Evolutionary conservation across 1,140 invertebrate genomes (phyloP).

Genomic region (Lysiphlebus fabarum): DNA sequence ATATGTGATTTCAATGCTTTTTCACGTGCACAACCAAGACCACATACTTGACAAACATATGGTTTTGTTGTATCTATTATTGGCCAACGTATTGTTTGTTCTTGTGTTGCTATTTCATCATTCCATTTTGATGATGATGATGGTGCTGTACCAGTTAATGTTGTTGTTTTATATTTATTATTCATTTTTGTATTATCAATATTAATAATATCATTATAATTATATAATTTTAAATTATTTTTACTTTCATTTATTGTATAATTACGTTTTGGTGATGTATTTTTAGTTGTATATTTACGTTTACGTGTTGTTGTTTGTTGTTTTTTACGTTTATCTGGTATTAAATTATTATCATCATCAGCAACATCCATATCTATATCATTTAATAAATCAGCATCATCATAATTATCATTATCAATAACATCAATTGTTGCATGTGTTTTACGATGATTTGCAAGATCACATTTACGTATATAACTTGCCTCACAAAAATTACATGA

Average conservation of each 20-base stretch:
- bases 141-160: constrained; percentile 48
- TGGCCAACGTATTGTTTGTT: constrained; percentile 55
- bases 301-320: constrained; percentile 48
- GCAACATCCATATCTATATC: constrained; percentile 49
- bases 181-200: too few relatives aligned
- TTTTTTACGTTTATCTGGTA: constrained; percentile 48
- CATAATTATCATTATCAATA: constrained; percentile 49
- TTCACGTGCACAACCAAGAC: constrained; percentile 74
- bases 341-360: constrained; percentile 25
- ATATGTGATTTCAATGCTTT: constrained; percentile 74
- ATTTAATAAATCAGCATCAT: background rate
- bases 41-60: constrained; percentile 77
- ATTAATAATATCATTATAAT: too few relatives aligned
- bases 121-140: constrained; percentile 47
- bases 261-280: background rate
- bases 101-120: constrained; percentile 37
- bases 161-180: constrained; percentile 25
- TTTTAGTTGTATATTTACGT: constrained; percentile 36
- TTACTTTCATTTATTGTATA: constrained; percentile 29
- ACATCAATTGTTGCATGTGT: constrained; percentile 64
- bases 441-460: constrained; percentile 78
- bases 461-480: constrained; percentile 71
- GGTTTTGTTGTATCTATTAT: constrained; percentile 70
- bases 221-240: constrained; percentile 43
- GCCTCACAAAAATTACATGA: constrained; percentile 76